Conservation (phyloP, 2,113 vertebrate genomes). For the Pavo muticus region DNA sequence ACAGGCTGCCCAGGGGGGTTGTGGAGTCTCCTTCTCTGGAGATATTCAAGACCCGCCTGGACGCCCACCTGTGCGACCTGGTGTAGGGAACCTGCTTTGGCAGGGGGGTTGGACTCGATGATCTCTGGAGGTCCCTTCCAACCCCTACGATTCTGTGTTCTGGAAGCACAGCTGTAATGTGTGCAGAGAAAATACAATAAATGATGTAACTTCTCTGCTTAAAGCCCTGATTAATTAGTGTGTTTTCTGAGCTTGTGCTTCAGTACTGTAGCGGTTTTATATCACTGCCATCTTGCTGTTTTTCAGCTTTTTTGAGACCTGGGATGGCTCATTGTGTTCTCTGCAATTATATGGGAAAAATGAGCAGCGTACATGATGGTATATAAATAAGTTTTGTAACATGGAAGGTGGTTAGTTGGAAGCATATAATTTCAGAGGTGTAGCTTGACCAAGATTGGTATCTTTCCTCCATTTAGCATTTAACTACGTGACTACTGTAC, state of each 20-base stretch:
- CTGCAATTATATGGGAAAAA: conserved; percentile 28
- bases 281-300: not conserved
- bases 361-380: not conserved
- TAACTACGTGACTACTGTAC: not conserved
- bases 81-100: too few species aligned
- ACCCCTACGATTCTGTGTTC: not conserved
- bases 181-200: not conserved
- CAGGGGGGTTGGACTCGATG: too few species aligned
- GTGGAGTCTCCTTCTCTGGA: too few species aligned
- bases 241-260: not conserved
- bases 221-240: not conserved
- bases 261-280: not conserved
- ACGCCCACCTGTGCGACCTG: too few species aligned
- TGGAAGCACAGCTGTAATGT: not conserved
- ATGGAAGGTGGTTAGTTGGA: conserved; percentile 10
- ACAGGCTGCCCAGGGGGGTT: too few species aligned
- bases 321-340: not conserved
- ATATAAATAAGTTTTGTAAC: conserved; percentile 32
- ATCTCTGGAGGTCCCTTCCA: too few species aligned
- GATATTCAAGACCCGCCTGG: too few species aligned
- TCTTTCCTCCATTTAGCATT: not conserved
- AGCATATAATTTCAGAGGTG: conserved; percentile 57
- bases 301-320: not conserved
- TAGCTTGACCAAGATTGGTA: conserved; percentile 47
- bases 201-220: not conserved